phyloP scores from a whole-genome alignment of 2,888 invertebrate genomes.

The Heliconius cydno region DNA sequence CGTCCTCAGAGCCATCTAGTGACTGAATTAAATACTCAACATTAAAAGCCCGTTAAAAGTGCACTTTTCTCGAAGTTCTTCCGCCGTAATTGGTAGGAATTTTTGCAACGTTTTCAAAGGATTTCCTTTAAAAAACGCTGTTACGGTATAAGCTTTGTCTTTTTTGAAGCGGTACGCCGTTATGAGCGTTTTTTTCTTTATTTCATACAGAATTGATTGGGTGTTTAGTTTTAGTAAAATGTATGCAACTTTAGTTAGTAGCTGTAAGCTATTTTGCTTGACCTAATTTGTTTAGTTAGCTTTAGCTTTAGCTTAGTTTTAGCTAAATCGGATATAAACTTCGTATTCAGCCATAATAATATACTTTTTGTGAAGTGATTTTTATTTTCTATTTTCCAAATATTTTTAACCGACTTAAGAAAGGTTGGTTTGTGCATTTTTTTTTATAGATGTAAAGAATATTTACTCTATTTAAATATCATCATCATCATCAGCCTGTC shows the following conservation, averaged over 20 bases:
- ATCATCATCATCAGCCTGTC: too few relatives aligned
- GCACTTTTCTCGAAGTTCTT: conserved; percentile 33
- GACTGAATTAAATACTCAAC: conserved; percentile 41
- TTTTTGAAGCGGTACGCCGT: conserved; percentile 12
- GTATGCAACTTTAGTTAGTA: neutral
- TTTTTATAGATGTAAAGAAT: too few relatives aligned
- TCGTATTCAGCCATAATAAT: neutral
- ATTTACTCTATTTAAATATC: too few relatives aligned
- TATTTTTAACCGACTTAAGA: too few relatives aligned
- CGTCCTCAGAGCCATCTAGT: conserved; percentile 37
- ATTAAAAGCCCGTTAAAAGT: conserved; percentile 34
- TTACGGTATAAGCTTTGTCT: conserved; percentile 1
- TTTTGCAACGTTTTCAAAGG: conserved; percentile 34
- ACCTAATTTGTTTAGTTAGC: neutral
- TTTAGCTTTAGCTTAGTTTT: neutral
- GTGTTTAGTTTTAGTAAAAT: neutral
- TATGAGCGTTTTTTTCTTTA: neutral
- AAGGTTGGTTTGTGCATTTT: too few relatives aligned
- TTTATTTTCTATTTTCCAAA: too few relatives aligned
- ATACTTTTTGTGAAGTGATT: neutral
- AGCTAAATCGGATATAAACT: neutral
- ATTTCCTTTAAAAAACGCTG: conserved; percentile 22
- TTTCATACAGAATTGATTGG: conserved; percentile 2
- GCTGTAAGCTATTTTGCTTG: neutral
- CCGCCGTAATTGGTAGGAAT: conserved; percentile 36